These are phyloP conservation scores for Pithecia hirsuta DNA, from an alignment of 2,797 vertebrate species.

Conservation along the genomic window DNA sequence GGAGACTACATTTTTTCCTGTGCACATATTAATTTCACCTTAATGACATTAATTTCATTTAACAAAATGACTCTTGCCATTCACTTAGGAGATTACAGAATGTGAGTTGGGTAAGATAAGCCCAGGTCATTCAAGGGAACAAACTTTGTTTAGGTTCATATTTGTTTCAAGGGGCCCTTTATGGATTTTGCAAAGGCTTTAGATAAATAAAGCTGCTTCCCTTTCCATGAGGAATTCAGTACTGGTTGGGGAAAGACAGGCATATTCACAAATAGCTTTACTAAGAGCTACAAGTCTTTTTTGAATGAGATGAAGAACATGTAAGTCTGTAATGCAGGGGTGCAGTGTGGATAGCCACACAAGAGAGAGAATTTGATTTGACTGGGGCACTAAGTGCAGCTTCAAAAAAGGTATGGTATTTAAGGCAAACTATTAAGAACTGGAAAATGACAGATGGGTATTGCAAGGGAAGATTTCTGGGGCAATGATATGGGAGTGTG, in stretches of 20 bases:
- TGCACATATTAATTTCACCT: conserved; percentile 17
- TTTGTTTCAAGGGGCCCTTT: background rate
- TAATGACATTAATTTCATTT: conserved; percentile 21
- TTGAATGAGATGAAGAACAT: background rate
- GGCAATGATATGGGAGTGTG: background rate
- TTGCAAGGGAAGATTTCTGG: background rate
- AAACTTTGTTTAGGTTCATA: background rate
- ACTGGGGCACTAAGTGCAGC: background rate
- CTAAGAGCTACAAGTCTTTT: background rate
- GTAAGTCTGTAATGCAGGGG: background rate
- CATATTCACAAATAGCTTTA: background rate
- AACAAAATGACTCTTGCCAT: background rate
- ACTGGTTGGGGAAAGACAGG: background rate
- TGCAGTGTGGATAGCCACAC: accelerated
- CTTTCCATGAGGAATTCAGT: background rate
- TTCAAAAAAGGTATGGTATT: background rate
- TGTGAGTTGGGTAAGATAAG: background rate
- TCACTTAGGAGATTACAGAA: background rate
- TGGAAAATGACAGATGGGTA: background rate
- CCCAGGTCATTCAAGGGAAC: background rate
- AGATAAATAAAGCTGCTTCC: background rate
- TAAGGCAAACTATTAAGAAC: background rate
- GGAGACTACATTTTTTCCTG: background rate
- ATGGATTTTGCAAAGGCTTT: background rate
- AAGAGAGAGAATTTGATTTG: background rate